Evolutionary conservation across 37 sponge, comb jelly and placozoan species (phyloP).

Genomic region (Cladorhizidae sp.): DNA sequence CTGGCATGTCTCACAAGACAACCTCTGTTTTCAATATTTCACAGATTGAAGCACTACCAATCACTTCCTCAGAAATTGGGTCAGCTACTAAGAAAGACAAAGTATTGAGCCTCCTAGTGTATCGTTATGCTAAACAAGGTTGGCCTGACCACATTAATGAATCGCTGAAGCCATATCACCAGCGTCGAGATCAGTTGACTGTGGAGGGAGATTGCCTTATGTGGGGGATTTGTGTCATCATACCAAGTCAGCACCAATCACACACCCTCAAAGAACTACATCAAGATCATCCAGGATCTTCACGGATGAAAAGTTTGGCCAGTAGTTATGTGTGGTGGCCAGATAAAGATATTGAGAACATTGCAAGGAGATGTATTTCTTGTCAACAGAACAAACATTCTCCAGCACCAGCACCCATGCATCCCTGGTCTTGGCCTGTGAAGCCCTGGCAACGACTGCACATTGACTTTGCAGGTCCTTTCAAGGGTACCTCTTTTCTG

Average conservation of each 20-base stretch:
- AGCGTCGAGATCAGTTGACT: no score
- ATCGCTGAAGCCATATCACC: not conserved
- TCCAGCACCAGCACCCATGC: no score
- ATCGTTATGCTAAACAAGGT: slow-evolving; percentile 22
- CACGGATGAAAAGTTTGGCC: no score
- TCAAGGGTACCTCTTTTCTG: no score
- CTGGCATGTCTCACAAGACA: no score
- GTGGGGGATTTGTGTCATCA: slow-evolving; percentile 48
- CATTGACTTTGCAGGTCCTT: no score
- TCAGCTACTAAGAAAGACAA: not conserved
- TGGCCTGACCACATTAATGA: slow-evolving; percentile 17
- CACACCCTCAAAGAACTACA: slow-evolving; percentile 32
- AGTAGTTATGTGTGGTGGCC: no score
- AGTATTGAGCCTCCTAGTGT: not conserved
- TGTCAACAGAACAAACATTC: no score
- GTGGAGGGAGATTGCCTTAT: slow-evolving; percentile 37
- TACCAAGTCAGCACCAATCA: slow-evolving; percentile 2
- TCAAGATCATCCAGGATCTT: slow-evolving; percentile 35
- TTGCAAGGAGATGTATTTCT: no score
- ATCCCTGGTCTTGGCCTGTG: no score
- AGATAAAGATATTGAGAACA: no score
- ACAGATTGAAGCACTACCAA: slow-evolving; percentile 8
- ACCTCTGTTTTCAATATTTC: slow-evolving; percentile 5
- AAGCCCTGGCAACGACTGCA: no score
- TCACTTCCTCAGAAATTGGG: not conserved